Percentiles rank a stretch among this genome's conserved stretches.
phyloP scores from a whole-genome alignment of 1,140 invertebrate species.

The Bombus polaris region DNA sequence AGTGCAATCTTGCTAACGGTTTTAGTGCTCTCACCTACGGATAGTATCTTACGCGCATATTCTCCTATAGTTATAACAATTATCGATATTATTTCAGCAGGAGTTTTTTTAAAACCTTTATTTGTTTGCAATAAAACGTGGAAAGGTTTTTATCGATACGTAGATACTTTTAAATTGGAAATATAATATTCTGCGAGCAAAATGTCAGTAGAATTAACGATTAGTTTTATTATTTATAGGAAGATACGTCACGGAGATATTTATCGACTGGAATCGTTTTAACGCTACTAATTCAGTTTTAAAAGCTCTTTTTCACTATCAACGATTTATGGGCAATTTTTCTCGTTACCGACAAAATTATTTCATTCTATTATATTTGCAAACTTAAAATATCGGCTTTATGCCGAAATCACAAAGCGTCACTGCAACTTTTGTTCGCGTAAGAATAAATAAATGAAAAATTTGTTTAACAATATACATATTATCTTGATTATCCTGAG shows the following conservation, averaged over 20 bases:
- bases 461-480: no score
- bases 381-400: no score
- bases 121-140: background rate
- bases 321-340: background rate
- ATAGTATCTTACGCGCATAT: background rate
- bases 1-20: conserved; percentile 29
- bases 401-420: no score
- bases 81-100: background rate
- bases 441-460: no score
- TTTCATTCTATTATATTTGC: background rate
- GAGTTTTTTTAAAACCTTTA: background rate
- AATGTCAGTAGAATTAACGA: background rate
- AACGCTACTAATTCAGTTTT: background rate
- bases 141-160: background rate
- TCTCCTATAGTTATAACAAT: background rate
- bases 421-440: no score
- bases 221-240: background rate
- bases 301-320: background rate
- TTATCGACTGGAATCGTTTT: background rate
- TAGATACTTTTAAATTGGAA: background rate
- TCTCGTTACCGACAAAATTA: background rate
- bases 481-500: no score
- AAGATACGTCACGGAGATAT: background rate
- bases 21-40: conserved; percentile 6
- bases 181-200: background rate